Conservation (phyloP, 2,797 vertebrate species). For the Euthynnus affinis region DNA sequence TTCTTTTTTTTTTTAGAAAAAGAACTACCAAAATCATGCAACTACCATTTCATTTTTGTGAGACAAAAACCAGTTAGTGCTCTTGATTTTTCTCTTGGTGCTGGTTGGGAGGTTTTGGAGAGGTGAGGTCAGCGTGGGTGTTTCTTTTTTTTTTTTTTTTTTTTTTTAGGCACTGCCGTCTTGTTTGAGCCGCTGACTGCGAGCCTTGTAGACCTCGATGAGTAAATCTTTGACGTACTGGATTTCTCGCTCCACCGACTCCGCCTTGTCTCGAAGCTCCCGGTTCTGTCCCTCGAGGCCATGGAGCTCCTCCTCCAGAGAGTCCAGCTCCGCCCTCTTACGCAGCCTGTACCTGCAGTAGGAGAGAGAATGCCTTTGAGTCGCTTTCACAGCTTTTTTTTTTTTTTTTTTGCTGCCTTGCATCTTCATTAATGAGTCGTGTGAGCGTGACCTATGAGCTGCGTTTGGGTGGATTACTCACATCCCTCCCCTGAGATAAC, state of each 20-base stretch:
- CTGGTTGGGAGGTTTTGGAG: slow-evolving; percentile 62
- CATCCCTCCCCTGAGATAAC: slow-evolving; percentile 15
- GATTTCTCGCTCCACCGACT: slow-evolving; percentile 95
- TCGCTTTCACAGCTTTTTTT: background rate
- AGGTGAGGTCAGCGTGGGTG: slow-evolving; percentile 55
- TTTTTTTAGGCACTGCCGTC: slow-evolving; percentile 88
- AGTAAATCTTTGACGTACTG: slow-evolving; percentile 96
- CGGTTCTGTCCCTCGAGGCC: slow-evolving; percentile 92
- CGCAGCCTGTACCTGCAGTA: slow-evolving; percentile 91
- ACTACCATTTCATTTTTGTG: slow-evolving; percentile 70
- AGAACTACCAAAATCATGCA: slow-evolving; percentile 84
- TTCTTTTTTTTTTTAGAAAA: slow-evolving; percentile 70
- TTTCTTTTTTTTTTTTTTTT: too few species aligned
- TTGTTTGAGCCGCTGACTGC: slow-evolving; percentile 92
- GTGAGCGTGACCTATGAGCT: slow-evolving; percentile 38
- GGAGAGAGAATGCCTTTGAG: slow-evolving; percentile 20
- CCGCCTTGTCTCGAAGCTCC: slow-evolving; percentile 93
- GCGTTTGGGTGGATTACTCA: slow-evolving; percentile 14
- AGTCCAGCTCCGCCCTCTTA: slow-evolving; percentile 94
- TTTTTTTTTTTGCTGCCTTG: slow-evolving; percentile 54
- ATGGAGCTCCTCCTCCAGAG: slow-evolving; percentile 93
- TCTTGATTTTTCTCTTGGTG: slow-evolving; percentile 57
- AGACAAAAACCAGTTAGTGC: slow-evolving; percentile 65
- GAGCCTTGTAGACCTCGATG: slow-evolving; percentile 96
- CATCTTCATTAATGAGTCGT: slow-evolving; percentile 46